phyloP scores from a whole-genome alignment of 2,113 vertebrate genomes.

The Carassius auratus region DNA sequence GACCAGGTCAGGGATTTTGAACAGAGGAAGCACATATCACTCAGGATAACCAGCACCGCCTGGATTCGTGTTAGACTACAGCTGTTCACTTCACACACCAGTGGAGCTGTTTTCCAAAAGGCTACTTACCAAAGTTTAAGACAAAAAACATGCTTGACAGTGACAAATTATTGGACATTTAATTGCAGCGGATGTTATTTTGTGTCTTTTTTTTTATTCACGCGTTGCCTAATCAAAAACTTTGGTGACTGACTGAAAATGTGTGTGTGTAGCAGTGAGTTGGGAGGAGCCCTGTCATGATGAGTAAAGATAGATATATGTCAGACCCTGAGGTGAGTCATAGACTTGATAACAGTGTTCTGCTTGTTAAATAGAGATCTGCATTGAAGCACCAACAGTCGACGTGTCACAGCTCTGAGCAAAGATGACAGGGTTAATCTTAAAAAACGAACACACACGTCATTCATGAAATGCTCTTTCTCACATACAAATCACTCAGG shows the following conservation, averaged over 20 bases:
- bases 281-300: conserved; percentile 6
- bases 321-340: conserved; percentile 37
- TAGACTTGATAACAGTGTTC: conserved; percentile 47
- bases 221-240: background rate
- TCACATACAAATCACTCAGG: background rate
- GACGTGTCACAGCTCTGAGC: conserved; percentile 26
- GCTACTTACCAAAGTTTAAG: background rate
- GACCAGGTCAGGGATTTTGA: conserved; percentile 21
- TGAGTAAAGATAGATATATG: conserved; percentile 42
- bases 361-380: conserved; percentile 27
- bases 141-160: conserved; percentile 7
- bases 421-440: conserved; percentile 35
- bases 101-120: background rate
- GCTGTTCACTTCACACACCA: conserved; percentile 45
- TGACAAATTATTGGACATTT: conserved; percentile 7
- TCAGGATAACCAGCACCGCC: background rate
- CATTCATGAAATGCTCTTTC: conserved; percentile 2
- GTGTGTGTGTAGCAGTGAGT: background rate
- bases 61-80: background rate
- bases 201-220: background rate
- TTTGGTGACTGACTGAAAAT: background rate
- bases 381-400: background rate
- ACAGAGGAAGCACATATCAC: conserved; percentile 26
- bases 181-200: background rate
- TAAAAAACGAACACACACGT: conserved; percentile 9